Evolutionary conservation across 2,113 vertebrate species (phyloP).

Genomic region (Engystomops pustulosus): DNA sequence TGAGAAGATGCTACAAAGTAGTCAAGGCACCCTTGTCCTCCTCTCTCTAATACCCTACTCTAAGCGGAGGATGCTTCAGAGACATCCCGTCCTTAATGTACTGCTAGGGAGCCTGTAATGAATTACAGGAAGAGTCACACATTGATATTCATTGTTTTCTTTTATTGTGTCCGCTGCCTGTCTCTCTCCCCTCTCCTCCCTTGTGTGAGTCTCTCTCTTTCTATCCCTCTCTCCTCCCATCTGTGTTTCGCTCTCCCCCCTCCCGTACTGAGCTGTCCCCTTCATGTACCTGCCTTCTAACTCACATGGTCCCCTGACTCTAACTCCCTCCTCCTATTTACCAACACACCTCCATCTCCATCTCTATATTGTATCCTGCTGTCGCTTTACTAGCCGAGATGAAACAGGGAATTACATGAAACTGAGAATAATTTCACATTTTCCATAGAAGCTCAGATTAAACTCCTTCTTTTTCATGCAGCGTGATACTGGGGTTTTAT

Average conservation of each 20-base stretch:
- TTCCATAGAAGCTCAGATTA: neutral
- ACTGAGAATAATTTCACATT: neutral
- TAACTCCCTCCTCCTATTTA: slow-evolving; percentile 35
- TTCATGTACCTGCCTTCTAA: slow-evolving; percentile 46
- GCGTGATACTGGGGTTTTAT: neutral
- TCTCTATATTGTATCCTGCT: neutral
- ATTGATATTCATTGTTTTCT: slow-evolving; percentile 37
- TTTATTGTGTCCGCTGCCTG: slow-evolving; percentile 33
- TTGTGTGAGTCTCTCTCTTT: slow-evolving; percentile 60
- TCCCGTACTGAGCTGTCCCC: slow-evolving; percentile 23
- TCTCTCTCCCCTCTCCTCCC: slow-evolving; percentile 27
- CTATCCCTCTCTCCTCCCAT: slow-evolving; percentile 60
- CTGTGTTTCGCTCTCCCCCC: slow-evolving; percentile 64
- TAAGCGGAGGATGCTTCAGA: slow-evolving; percentile 4
- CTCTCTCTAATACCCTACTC: neutral
- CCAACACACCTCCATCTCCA: slow-evolving; percentile 16
- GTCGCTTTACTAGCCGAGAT: neutral
- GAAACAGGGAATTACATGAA: neutral
- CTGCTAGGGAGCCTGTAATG: neutral
- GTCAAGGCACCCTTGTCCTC: neutral
- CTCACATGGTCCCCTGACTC: slow-evolving; percentile 50
- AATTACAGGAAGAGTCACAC: neutral
- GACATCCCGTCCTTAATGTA: neutral
- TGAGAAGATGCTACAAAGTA: slow-evolving; percentile 39
- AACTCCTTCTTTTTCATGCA: neutral